Evolutionary conservation across 2,113 vertebrate species (phyloP), one percentile per base, ranked within the genome.

Genomic region (Tenebrosternarchus preto): DNA sequence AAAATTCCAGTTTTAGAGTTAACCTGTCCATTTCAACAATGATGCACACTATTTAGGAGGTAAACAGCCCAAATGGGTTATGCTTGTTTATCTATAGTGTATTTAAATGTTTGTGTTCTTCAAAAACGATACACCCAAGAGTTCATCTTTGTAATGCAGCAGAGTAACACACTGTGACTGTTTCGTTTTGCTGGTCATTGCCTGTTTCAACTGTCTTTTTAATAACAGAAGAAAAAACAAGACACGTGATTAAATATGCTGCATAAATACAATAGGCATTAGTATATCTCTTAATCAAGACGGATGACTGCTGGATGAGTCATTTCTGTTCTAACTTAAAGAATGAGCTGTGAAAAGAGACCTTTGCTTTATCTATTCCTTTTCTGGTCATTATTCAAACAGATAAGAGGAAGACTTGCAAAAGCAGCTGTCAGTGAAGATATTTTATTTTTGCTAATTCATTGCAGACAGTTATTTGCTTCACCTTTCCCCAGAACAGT

Each of bases 161-260:
- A 68, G 33, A 36, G 3, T 7, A 25, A n/a, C 39, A 39, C n/a
- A 22, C n/a, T 33, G 29, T 33, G 63, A 20, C 29, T 20, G 27
- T 27, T 5, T 0, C 12, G 25, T 64, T 64, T 25, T 29, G 4
- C 4, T 27, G 19, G 29, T 36, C 63, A 29, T 20, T 66, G 29
- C 6, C 29, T 33, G 63, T 50, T 50, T 50, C 15, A 50, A 50
- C 15, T 12, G 11, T 33, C 29, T 36, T 36, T 20, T 20, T 3
- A 66, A 66, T 6, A 59, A 19, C 57, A 64, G 12, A 16, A 4
- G 15, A 39, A n/a, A 3, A 68, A 36, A 31, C 27, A 66, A 66
- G 63, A 33, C 16, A 31, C 63, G 46, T 85, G 85, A 80, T 50
- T 50, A 9, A 50, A 15, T 50, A 86, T 83, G 88, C 19, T 68